phyloP scores from a whole-genome alignment of 2,888 invertebrate genomes.

The Polietes domitor region DNA sequence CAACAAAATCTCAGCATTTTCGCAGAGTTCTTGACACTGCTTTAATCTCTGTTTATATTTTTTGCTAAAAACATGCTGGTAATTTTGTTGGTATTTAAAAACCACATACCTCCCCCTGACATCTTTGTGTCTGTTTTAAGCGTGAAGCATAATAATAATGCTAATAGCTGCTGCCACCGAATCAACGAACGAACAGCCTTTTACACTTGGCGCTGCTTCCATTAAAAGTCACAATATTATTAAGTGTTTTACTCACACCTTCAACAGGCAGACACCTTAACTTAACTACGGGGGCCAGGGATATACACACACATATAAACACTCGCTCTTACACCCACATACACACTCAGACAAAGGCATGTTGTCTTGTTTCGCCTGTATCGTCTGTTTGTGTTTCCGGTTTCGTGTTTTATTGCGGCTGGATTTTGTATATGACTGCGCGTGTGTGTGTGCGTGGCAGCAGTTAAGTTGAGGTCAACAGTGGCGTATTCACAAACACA shows the following conservation, averaged over 20 bases:
- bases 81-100: neutral
- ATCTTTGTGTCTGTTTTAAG: neutral
- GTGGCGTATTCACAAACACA: neutral
- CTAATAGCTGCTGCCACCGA: neutral
- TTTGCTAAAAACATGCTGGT: too few species aligned
- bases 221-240: slow-evolving; percentile 24
- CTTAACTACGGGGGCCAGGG: neutral
- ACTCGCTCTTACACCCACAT: neutral
- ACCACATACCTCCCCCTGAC: neutral
- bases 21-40: too few species aligned
- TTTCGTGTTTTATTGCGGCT: neutral
- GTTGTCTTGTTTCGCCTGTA: too few species aligned
- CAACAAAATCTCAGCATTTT: too few species aligned
- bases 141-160: neutral
- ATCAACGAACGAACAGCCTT: neutral
- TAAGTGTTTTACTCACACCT: neutral
- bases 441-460: neutral
- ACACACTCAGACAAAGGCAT: neutral
- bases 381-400: neutral
- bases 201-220: neutral
- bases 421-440: neutral
- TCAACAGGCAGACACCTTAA: neutral
- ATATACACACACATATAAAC: neutral
- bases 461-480: slow-evolving; percentile 41
- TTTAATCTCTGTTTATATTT: too few species aligned